Evolutionary conservation across 2,888 invertebrate genomes (phyloP), one percentile per base, ranked within the genome.

Genomic region (Megastigmus dorsalis): DNA sequence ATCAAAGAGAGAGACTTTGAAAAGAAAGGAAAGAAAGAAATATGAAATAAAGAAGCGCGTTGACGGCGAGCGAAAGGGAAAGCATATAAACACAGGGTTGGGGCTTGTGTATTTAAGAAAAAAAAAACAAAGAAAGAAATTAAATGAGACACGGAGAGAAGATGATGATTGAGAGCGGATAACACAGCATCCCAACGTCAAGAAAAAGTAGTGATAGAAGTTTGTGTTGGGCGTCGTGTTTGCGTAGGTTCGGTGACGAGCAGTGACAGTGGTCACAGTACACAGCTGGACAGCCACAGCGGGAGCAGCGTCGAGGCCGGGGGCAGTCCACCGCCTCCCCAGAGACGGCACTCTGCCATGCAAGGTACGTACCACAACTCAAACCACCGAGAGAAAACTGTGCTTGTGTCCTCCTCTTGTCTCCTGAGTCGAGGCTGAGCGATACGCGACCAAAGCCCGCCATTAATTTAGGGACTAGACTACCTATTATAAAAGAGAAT

Each of bases 261-360:
- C 84, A 96, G 95, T 89, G 97, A 95, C 90, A 95, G 95, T 85
- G 95, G 95, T 84, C 95, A 95, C 89, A 95, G 95, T 83, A 95
- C 95, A 71, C 93, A 93, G 86, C 89, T 91, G 82, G 92, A 91
- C 87, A 90, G 90, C 82, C 91, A 91, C 85, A 91, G 91, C 82
- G 91, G 91, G 83, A 90, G 91, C 88, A 91, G 91, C 78, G 89
- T 89, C 74, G 89, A 89, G 80, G 89, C 89, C 71, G 88, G 88
- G 81, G 89, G 89, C 79, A 89, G 89, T 83, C 89, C 90, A 79
- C 90, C 90, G 68, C 89, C 89, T 81, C 89, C 89, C 66, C 89
- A 89, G 81, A 87, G 90, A 85, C 89, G 90, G 78, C 90, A 90
- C 84, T 90, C 90, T 69, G 88, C 89, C 77, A 88, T 90, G 86